Evolutionary conservation across 1,140 invertebrate species (phyloP), one percentile per base, ranked within the genome.

Genomic region (Listronotus oregonensis): DNA sequence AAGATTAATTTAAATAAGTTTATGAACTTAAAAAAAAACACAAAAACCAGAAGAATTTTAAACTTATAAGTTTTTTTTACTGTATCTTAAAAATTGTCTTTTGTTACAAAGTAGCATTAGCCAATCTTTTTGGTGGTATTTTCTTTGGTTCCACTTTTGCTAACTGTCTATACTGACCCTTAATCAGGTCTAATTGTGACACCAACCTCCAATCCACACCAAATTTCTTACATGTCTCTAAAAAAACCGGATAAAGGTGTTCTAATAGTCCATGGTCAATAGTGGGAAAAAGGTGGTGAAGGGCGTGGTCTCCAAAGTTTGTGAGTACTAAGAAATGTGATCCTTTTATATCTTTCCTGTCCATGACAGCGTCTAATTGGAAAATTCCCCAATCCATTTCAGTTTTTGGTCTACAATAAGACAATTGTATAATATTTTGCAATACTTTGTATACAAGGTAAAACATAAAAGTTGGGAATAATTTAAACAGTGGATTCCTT

Each of bases 211-310:
- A 80, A 1, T 85, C 80, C 0, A 86, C 79, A 44, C 83, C 82
- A 74, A 91, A 94, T 74, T 93, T 86, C 47, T 86, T 74, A 58
- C 89, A 87, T 0, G 88, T 89, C 70, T 91, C 75, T 12, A 86
- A 69, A 32, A 92, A 85, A 10, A 86, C 77, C 0, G 87, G 85
- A 69, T 88, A 82, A 10, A 93, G 80, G n/a, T 85, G 77, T 2
- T 83, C 79, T 17, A 94, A 77, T 50, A 88, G 85, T 0, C 83
- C 85, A 71, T 93, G 91, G 73, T 94, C 92, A 12, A 94, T 72
- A 0, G 90, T 91, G 0, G 92, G 92, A 68, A 94, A 87, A 0
- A 95, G 79, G 81, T 94, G 92, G 75, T 95, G 92, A 0, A 94
- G 78, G 0, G 81, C 80, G 75, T 95, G 93, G 39, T 89, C 86